Percentiles rank a stretch among this genome's conserved stretches.
These are phyloP conservation scores for Troides helena DNA, from an alignment of 2,888 invertebrate genomes.

Conservation along the genomic window DNA sequence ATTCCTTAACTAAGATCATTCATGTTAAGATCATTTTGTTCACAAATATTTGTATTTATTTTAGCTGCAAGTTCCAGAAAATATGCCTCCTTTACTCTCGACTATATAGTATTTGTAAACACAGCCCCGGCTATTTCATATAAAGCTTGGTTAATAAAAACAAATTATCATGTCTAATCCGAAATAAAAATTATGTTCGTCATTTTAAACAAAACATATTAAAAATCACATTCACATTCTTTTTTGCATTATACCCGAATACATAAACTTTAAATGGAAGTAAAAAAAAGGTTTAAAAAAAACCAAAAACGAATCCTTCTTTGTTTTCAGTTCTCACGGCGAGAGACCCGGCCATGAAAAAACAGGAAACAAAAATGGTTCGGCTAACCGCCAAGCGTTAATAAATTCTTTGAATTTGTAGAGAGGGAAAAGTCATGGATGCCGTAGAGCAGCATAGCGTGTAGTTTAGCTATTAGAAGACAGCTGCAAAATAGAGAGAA, in stretches of 20 bases:
- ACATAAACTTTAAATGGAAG: constrained; percentile 17
- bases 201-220: background rate
- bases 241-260: constrained; percentile 23
- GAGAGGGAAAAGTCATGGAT: constrained; percentile 40
- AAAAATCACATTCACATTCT: background rate
- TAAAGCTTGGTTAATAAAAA: too few species aligned
- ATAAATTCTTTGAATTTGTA: constrained; percentile 72
- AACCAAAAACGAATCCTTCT: constrained; percentile 46
- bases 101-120: too few species aligned
- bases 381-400: constrained; percentile 74
- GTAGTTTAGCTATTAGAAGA: constrained; percentile 44
- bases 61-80: too few species aligned
- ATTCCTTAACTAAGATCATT: too few species aligned
- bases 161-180: too few species aligned
- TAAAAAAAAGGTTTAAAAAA: constrained; percentile 27
- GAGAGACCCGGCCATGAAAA: constrained; percentile 57
- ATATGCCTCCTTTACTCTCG: too few species aligned
- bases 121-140: too few species aligned
- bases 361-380: constrained; percentile 60
- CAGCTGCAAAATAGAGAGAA: constrained; percentile 5
- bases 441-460: constrained; percentile 41
- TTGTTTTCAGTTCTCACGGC: constrained; percentile 53
- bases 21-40: too few species aligned
- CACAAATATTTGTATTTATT: too few species aligned
- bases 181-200: too few species aligned